phyloP scores from a whole-genome alignment of 1,140 invertebrate genomes.

The Camponotus pennsylvanicus region DNA sequence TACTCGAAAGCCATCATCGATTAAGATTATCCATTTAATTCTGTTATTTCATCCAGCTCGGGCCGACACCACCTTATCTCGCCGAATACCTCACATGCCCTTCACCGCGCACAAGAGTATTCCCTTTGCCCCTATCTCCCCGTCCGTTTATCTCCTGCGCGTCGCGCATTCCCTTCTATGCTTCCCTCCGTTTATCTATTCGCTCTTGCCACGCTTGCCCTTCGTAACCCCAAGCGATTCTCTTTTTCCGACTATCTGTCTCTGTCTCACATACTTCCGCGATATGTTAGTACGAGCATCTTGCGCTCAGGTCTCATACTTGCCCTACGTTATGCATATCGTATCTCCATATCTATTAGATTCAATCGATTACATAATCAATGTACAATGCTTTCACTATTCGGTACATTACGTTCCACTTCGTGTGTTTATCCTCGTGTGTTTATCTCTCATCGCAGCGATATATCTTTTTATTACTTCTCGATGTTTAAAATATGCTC shows the following conservation, averaged over 20 bases:
- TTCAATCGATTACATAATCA: slow-evolving; percentile 47
- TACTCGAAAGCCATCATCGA: slow-evolving; percentile 1
- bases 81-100: slow-evolving; percentile 25
- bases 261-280: slow-evolving; percentile 48
- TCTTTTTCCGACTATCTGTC: slow-evolving; percentile 57
- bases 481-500: background rate
- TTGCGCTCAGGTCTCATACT: background rate
- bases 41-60: slow-evolving; percentile 54
- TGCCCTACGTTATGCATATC: background rate
- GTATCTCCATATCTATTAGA: slow-evolving; percentile 17
- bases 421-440: background rate
- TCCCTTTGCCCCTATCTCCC: slow-evolving; percentile 44
- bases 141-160: slow-evolving; percentile 51
- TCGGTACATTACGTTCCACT: background rate
- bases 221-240: slow-evolving; percentile 58
- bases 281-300: slow-evolving; percentile 9
- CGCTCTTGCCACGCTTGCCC: slow-evolving; percentile 43
- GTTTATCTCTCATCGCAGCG: background rate
- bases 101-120: slow-evolving; percentile 26
- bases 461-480: background rate
- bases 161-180: slow-evolving; percentile 36
- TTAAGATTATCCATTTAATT: slow-evolving; percentile 52
- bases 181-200: slow-evolving; percentile 40
- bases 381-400: background rate
- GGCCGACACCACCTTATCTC: slow-evolving; percentile 42